These are phyloP conservation scores for Andrena praecox DNA, from an alignment of 2,888 invertebrate genomes.

Conservation along the genomic window DNA sequence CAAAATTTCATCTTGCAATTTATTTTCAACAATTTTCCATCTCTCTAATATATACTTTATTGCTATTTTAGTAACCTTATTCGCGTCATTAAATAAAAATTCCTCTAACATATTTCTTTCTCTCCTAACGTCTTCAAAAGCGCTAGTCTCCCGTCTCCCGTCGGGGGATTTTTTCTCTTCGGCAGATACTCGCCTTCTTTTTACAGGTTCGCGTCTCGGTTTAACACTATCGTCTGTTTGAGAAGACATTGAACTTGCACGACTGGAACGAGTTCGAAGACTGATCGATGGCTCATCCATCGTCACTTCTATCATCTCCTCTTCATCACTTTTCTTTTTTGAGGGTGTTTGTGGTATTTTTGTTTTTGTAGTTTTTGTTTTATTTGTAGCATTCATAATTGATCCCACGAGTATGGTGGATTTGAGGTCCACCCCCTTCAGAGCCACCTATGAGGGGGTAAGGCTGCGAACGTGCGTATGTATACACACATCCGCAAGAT, in stretches of 20 bases:
- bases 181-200: background rate
- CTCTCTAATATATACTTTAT: background rate
- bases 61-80: background rate
- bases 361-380: too few species aligned
- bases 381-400: background rate
- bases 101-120: background rate
- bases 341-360: too few species aligned
- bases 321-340: too few species aligned
- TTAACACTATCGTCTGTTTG: too few species aligned
- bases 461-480: background rate
- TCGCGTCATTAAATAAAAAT: background rate
- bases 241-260: too few species aligned
- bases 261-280: too few species aligned
- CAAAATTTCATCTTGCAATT: background rate
- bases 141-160: fast-evolving
- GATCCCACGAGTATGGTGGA: background rate
- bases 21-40: background rate
- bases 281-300: too few species aligned
- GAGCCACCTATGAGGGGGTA: background rate
- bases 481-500: too few species aligned
- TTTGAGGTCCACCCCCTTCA: background rate
- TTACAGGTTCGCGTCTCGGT: background rate
- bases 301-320: too few species aligned
- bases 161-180: background rate
- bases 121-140: background rate